Conservation (phyloP, 1,140 invertebrate genomes). For the Metopolophium dirhodum region DNA sequence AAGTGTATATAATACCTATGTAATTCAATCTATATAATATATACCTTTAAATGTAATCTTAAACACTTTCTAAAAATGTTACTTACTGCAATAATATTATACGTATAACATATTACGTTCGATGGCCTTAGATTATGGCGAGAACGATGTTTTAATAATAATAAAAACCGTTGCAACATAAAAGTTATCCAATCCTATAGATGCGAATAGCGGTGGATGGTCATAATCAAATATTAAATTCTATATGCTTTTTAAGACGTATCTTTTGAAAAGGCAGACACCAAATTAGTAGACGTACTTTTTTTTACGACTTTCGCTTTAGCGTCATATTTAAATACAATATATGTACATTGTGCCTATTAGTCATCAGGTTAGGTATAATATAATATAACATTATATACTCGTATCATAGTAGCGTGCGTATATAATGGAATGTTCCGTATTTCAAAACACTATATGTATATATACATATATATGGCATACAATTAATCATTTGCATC, state of each 20-base stretch:
- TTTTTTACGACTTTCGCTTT: not conserved
- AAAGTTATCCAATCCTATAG: too few relatives aligned
- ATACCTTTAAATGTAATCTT: too few relatives aligned
- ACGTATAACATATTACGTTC: not conserved
- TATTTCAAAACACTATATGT: not conserved
- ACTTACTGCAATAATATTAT: not conserved
- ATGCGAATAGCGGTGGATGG: not conserved
- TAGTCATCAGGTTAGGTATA: not conserved
- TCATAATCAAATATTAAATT: not conserved
- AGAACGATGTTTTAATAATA: not conserved
- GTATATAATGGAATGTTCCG: not conserved
- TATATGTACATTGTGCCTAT: not conserved
- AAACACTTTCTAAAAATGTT: too few relatives aligned
- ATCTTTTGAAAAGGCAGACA: too few relatives aligned
- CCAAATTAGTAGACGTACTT: not conserved
- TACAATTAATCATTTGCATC: not conserved
- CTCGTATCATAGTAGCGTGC: not conserved
- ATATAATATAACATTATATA: not conserved
- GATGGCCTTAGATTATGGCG: not conserved
- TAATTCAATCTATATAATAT: too few relatives aligned
- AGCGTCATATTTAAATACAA: not conserved
- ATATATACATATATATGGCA: not conserved
- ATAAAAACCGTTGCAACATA: not conserved
- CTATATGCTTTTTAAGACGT: not conserved
- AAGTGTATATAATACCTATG: too few relatives aligned